Evolutionary conservation across 2,888 invertebrate species (phyloP), one percentile per base, ranked within the genome.

Genomic region (Rhingia campestris): DNA sequence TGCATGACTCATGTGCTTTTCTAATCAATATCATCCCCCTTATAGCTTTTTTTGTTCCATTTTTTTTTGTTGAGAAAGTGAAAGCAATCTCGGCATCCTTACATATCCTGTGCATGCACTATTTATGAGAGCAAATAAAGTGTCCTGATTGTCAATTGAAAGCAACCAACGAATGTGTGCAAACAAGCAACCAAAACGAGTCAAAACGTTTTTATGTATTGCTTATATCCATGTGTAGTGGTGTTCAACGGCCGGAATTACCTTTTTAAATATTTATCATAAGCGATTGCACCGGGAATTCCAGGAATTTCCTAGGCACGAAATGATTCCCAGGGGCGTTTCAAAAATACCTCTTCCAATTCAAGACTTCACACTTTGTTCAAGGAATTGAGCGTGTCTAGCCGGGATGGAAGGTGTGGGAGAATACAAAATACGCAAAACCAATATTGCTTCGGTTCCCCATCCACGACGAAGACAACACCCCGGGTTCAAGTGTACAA

Each of bases 231-330:
- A 51, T 41, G 41, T 41, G 41, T 2, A 41, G 9, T 32, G 22
- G 22, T 22, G 22, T 22, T 22, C 22, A 22, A 22, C 22, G 32
- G 54, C 51, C 74, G 74, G 66, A 74, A 70, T 74, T 66, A 84
- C 74, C 84, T 70, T 74, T 80, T 84, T 84, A 84, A 84, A 84
- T 70, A 84, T 84, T 84, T 66, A 84, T 84, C 84, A 84, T 63
- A 69, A 75, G 64, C 80, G 74, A 84, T 84, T 84, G 80, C 84
- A 70, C 47, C 74, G 84, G 74, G 84, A 84, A 74, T 84, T 77
- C 67, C 22, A 41, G 30, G 58, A 69, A 61, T 67, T 54, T 47
- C 74, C 53, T 54, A 14, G 69, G 58, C 51, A 54, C 45, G 43
- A 41, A 64, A 64, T 54, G 58, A 69, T 79, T 45, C 82, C 66